Evolutionary conservation across 2,113 vertebrate species (phyloP), one percentile per base, ranked within the genome.

Genomic region (Lonchura striata): DNA sequence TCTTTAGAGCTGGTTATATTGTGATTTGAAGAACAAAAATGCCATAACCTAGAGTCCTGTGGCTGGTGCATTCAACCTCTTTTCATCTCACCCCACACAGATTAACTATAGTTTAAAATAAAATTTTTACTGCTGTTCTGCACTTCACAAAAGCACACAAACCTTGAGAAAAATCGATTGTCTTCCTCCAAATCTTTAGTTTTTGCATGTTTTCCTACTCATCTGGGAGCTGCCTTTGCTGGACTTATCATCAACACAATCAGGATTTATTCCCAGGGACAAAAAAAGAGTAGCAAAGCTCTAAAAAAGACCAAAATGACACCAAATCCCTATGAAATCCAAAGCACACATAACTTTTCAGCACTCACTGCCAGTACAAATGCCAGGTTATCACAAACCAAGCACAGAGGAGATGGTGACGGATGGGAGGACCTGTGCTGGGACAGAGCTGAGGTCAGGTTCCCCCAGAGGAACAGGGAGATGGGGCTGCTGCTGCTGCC

Each of bases 51-150:
- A 9, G 24, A 88, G 78, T 87, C 37, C 10, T 81, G 47, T 81
- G 78, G 56, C 64, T 91, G 46, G 21, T 78, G 61, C 75, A 60
- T 91, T 95, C 91, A 19, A 44, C 70, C 52, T 92, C 54, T 96
- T 93, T 92, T 92, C 61, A 71, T 94, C 50, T 93, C 42, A 61
- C 17, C 39, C 91, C 76, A 76, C 76, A 79, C 21, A 68, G 47
- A 70, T 69, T 82, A 96, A 92, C 56, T 95, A 10, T n/a, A 75
- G 88, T 49, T 94, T 93, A 88, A 96, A 95, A 69, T 72, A 53
- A 88, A 95, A 15, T 14, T 93, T 95, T 95, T 92, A 90, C 75
- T 88, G 50, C 20, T 61, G 41, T 83, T 97, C 65, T 92, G 4
- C 61, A 64, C 63, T 64, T 90, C 31, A 33, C 63, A 44, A 71